phyloP scores from a whole-genome alignment of 2,113 vertebrate species.

The Mastomys natalensis region DNA sequence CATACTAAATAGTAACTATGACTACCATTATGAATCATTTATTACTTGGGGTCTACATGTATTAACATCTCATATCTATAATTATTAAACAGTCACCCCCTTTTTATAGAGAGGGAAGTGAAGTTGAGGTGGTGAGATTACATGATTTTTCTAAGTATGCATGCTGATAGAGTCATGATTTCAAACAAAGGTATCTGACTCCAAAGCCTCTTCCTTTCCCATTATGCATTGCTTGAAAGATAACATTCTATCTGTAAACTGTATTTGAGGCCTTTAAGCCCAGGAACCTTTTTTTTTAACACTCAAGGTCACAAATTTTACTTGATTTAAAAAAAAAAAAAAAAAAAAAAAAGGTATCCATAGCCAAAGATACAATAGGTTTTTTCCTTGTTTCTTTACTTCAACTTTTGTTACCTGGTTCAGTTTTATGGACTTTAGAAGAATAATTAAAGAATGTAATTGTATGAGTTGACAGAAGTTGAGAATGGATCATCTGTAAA shows the following conservation, averaged over 20 bases:
- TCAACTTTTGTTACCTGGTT: constrained; percentile 50
- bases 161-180: constrained; percentile 26
- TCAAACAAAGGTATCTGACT: constrained; percentile 41
- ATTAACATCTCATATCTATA: constrained; percentile 30
- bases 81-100: constrained; percentile 22
- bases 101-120: constrained; percentile 26
- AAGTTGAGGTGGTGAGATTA: constrained; percentile 46
- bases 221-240: constrained; percentile 29
- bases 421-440: constrained; percentile 50
- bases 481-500: constrained; percentile 40
- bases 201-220: constrained; percentile 21
- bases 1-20: constrained; percentile 12
- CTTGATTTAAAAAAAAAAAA: constrained; percentile 39
- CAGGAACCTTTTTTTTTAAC: neutral
- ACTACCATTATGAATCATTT: neutral
- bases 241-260: constrained; percentile 55
- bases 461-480: constrained; percentile 30
- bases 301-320: constrained; percentile 59
- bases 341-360: constrained; percentile 59
- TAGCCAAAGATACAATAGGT: constrained; percentile 55
- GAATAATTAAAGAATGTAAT: constrained; percentile 44
- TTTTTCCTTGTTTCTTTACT: neutral
- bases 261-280: neutral
- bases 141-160: constrained; percentile 14
- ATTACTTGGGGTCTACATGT: constrained; percentile 32